Base-by-base conservation (phyloP, 2,888 invertebrate species). In the Himalopsyche kuldschensis region DNA sequence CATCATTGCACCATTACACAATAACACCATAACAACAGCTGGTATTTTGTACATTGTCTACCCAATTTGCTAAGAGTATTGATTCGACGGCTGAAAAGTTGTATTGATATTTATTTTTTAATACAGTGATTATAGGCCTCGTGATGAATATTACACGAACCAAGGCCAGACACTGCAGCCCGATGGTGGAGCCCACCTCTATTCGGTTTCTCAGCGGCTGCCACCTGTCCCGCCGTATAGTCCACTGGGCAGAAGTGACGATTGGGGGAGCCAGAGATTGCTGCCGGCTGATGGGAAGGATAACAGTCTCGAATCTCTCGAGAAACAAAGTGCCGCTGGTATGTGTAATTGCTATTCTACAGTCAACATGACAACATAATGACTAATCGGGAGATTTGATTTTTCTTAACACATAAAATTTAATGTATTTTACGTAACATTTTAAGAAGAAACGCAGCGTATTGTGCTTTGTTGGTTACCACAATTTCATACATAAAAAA, bases 171-270 rank as follows among this genome's bases (percentile, higher is more conserved):
- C 91, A 82, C 87, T 92, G 0, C 92, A 92, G 86, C 91, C 91
- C 0, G 92, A 92, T 84, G 92, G 92, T 78, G 92, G 91, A 78
- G 92, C 92, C 0, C 92, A 92, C 85, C 87, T 94, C 27, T 94
- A 94, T 87, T 93, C 93, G 0, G 93, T 94, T 11, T 93, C 93
- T 0, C 94, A 94, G 88, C 89, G 94, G 32, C 88, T 94, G 63
- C 93, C 93, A 0, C 91, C 93, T 85, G 88, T 92, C 3, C 91
- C 92, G 0, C 84, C 83, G 0, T 92, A 91, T 86, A 92, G 92
- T 87, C 92, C 92, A 0, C 82, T 92, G 10, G 91, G 91, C 3
- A 91, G 92, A 86, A 92, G 92, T 87, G 90, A 89, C 87, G 92
- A 92, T 78, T 92, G 92, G 92, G 92, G 92, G 83, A 92, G 91